Evolutionary conservation across 2,113 vertebrate species (phyloP), one percentile per base, ranked within the genome.

Genomic region (Osmerus eperlanus): DNA sequence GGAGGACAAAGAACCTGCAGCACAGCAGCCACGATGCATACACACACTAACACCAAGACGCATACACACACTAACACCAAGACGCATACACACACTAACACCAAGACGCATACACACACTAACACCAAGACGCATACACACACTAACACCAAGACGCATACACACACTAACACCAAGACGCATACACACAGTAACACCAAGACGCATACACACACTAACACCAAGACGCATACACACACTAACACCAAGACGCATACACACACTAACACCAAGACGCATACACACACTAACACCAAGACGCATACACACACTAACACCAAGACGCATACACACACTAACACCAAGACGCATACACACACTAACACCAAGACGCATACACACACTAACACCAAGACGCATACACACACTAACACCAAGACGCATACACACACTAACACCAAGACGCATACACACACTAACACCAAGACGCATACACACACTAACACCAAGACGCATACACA

Each of bases 261-360:
- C 73, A 83, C 79, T 3, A 54, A 80, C 80, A 85, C 74, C 58
- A 16, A 71, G 13, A 21, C 56, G 11, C 55, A 36, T 1, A 47
- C 8, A 70, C 68, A 70, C 55, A 36, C 25, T 63, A 25, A 13
- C 12, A 28, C 9, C 28, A 63, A 4, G 12, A 25, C 25, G 60
- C 75, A 19, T 29, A 59, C 28, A 52, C 36, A 56, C 73, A 83
- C 79, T 3, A 54, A 80, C 80, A 85, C 74, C 58, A 16, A 71
- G 13, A 21, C 56, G 11, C 55, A 36, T 1, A 47, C 8, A 70
- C 68, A 70, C 55, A 36, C 25, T 63, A 25, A 13, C 12, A 28
- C 9, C 28, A 63, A 4, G 12, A 25, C 25, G 60, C 75, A 19
- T 29, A 59, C 28, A 52, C 36, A 56, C 73, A 83, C 79, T 3